Evolutionary conservation across 1,140 invertebrate species (phyloP).

Genomic region (Aplysia californica): DNA sequence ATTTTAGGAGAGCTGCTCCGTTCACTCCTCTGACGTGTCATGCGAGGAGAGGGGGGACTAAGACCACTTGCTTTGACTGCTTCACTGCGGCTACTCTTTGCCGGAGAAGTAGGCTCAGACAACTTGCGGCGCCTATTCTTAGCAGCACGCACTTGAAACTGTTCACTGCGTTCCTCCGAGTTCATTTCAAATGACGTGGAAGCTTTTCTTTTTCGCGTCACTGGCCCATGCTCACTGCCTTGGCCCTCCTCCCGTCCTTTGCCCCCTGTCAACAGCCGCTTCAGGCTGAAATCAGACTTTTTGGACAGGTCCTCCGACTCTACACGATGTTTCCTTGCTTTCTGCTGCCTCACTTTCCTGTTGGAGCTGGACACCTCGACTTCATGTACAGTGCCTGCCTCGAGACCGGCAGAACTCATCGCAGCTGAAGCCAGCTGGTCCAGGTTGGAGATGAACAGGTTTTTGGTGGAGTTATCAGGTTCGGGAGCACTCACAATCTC

Average conservation of each 20-base stretch:
- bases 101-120: not conserved
- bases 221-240: not conserved
- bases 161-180: too few species aligned
- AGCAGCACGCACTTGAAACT: too few species aligned
- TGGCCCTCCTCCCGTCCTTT: too few species aligned
- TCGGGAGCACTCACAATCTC: constrained; percentile 21
- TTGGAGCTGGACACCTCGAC: not conserved
- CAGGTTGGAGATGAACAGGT: constrained; percentile 18
- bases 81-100: not conserved
- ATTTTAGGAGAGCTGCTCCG: constrained; percentile 15
- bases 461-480: not conserved
- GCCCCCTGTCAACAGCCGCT: not conserved
- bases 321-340: not conserved
- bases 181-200: too few species aligned
- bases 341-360: not conserved
- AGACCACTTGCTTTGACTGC: not conserved
- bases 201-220: not conserved
- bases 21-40: not conserved
- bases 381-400: not conserved
- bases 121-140: too few species aligned
- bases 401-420: not conserved
- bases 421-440: constrained; percentile 27
- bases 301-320: not conserved
- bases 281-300: not conserved
- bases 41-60: not conserved